Percentiles rank a stretch among this genome's conserved stretches.
Evolutionary conservation across 2,888 invertebrate genomes (phyloP).

Genomic region (Diaphora mendica): DNA sequence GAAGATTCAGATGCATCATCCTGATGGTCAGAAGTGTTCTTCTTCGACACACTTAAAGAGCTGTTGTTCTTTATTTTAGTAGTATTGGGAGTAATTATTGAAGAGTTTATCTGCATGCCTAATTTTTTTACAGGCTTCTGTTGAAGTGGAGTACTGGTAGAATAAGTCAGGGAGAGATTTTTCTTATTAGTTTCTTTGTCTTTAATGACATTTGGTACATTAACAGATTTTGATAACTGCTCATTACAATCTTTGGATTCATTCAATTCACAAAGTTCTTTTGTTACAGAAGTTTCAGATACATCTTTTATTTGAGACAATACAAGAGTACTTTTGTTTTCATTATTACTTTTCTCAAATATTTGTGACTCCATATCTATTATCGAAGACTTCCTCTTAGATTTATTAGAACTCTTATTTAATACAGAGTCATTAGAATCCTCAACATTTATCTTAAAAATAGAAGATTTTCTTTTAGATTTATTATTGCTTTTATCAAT

Average conservation of each 20-base stretch:
- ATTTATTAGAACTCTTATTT: slow-evolving; percentile 20
- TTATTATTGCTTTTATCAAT: not conserved
- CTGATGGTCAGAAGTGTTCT: slow-evolving; percentile 31
- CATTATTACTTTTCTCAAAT: slow-evolving; percentile 34
- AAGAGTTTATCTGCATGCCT: slow-evolving; percentile 67
- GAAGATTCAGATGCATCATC: slow-evolving; percentile 24
- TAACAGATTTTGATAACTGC: slow-evolving; percentile 59
- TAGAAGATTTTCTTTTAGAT: slow-evolving; percentile 29
- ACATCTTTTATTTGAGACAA: slow-evolving; percentile 73
- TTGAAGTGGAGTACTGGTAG: slow-evolving; percentile 77
- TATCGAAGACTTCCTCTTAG: slow-evolving; percentile 45
- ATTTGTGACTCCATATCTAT: slow-evolving; percentile 32
- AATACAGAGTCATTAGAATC: slow-evolving; percentile 28
- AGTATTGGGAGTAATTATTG: slow-evolving; percentile 60
- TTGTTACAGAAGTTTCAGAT: slow-evolving; percentile 58
- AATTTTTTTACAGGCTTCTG: slow-evolving; percentile 66
- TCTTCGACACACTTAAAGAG: slow-evolving; percentile 35
- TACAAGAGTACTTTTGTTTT: slow-evolving; percentile 65
- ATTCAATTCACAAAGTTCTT: slow-evolving; percentile 25
- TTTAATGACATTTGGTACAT: slow-evolving; percentile 52
- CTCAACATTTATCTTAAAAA: slow-evolving; percentile 21
- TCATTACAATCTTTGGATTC: slow-evolving; percentile 45
- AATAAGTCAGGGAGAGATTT: slow-evolving; percentile 63
- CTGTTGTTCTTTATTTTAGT: slow-evolving; percentile 42
- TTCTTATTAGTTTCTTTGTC: slow-evolving; percentile 57